These are phyloP conservation scores for Lymantria monacha DNA, from an alignment of 2,888 invertebrate genomes.

Conservation along the genomic window DNA sequence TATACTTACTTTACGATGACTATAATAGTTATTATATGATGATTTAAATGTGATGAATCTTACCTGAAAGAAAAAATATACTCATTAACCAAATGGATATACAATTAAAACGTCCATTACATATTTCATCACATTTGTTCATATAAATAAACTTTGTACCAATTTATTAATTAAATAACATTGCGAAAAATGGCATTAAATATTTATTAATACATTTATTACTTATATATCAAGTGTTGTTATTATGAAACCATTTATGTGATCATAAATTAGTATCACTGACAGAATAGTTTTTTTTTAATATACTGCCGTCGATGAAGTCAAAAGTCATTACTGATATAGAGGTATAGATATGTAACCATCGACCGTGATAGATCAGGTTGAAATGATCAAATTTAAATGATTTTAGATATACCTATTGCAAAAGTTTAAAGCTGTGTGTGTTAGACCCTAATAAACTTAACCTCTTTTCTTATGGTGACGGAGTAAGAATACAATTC, in stretches of 20 bases:
- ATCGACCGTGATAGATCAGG: too few relatives aligned
- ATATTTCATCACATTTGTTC: background rate
- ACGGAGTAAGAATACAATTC: too few relatives aligned
- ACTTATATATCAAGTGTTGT: slow-evolving; percentile 2
- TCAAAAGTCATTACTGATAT: too few relatives aligned
- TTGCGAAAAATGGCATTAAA: slow-evolving; percentile 10
- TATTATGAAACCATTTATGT: background rate
- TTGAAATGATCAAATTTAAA: too few relatives aligned
- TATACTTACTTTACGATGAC: too few relatives aligned
- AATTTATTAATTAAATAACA: slow-evolving; percentile 6
- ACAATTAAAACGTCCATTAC: background rate
- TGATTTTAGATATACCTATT: too few relatives aligned
- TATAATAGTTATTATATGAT: background rate
- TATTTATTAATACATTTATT: slow-evolving; percentile 3
- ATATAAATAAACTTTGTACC: background rate
- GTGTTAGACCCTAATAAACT: too few relatives aligned
- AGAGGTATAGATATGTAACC: too few relatives aligned
- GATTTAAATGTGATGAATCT: slow-evolving; percentile 4
- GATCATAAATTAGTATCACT: background rate
- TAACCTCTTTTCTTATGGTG: too few relatives aligned
- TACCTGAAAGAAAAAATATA: slow-evolving; percentile 27
- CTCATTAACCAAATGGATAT: background rate
- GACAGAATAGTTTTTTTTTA: too few relatives aligned
- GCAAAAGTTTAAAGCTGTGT: too few relatives aligned
- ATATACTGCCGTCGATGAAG: too few relatives aligned